These are phyloP conservation scores for Cathartes aura DNA, from an alignment of 2,113 vertebrate species.

Conservation along the genomic window DNA sequence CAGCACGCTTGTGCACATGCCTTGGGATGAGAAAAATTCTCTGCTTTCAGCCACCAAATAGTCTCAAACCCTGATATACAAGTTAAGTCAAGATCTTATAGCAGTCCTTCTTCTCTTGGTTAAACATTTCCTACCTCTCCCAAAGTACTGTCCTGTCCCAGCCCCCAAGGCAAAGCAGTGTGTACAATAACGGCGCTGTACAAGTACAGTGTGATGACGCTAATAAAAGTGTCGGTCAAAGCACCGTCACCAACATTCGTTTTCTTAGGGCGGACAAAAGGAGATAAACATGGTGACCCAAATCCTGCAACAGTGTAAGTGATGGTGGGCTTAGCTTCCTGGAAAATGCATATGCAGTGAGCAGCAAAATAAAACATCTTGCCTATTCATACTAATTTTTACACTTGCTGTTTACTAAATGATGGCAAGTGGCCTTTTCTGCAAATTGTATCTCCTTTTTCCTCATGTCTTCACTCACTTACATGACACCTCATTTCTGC, in stretches of 20 bases:
- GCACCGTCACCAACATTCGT: neutral
- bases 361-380: neutral
- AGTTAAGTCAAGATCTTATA: neutral
- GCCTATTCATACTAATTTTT: neutral
- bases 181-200: accelerated
- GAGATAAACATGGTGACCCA: neutral
- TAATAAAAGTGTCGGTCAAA: accelerated
- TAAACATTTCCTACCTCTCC: neutral
- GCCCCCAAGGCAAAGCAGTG: neutral
- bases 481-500: neutral
- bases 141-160: neutral
- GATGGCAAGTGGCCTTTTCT: neutral
- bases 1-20: neutral
- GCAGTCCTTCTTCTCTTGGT: neutral
- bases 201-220: accelerated
- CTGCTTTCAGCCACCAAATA: neutral
- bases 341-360: accelerated
- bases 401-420: neutral
- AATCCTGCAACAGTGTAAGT: neutral
- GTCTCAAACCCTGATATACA: neutral
- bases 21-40: neutral
- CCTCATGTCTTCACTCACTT: neutral
- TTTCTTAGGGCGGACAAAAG: neutral
- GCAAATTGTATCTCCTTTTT: neutral
- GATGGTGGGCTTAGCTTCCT: neutral